These are phyloP conservation scores for Schizothorax lantsangensis DNA, from an alignment of 2,797 vertebrate species.

Conservation along the genomic window DNA sequence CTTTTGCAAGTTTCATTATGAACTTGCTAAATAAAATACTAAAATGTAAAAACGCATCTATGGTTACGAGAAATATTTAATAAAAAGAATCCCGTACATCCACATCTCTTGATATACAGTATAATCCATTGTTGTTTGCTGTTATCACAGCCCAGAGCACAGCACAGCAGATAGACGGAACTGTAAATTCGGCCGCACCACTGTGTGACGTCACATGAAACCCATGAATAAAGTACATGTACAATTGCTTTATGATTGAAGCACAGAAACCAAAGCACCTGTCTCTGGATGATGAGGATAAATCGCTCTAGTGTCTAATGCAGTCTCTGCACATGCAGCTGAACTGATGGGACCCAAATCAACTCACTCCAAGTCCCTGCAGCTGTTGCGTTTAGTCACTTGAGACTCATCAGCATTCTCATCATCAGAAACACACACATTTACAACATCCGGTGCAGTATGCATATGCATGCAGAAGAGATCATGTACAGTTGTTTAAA, in stretches of 20 bases:
- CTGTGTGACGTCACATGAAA: too few relatives aligned
- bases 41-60: too few relatives aligned
- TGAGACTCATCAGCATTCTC: conserved; percentile 30
- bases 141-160: too few relatives aligned
- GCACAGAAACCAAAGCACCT: conserved; percentile 33
- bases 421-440: conserved; percentile 35
- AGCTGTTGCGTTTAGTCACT: conserved; percentile 38
- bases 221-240: background rate
- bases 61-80: too few relatives aligned
- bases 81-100: too few relatives aligned
- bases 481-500: background rate
- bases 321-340: conserved; percentile 31
- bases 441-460: background rate
- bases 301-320: conserved; percentile 16
- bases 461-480: background rate
- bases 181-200: too few relatives aligned
- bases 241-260: conserved; percentile 32
- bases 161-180: too few relatives aligned
- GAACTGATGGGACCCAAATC: conserved; percentile 26
- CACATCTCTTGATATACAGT: too few relatives aligned
- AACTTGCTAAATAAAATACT: too few relatives aligned
- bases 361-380: conserved; percentile 33
- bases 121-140: too few relatives aligned
- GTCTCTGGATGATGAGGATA: conserved; percentile 22
- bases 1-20: too few relatives aligned